Base-by-base conservation (phyloP, 2,888 invertebrate species). In the Carpatolechia fugitivella region DNA sequence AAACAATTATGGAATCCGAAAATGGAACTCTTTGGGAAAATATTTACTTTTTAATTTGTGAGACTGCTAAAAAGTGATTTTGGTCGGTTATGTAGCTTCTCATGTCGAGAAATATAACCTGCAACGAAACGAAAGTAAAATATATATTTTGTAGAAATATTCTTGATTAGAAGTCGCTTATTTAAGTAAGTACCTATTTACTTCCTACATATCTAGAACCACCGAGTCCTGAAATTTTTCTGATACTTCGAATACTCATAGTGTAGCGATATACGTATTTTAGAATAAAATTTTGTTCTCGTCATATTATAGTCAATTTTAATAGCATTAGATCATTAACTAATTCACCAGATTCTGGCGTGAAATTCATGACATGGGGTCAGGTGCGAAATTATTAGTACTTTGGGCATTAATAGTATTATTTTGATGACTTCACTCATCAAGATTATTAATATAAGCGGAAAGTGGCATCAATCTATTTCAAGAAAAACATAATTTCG, bases 261-360 rank as follows among this genome's bases (percentile, higher is more conserved):
- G 56, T n/a, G n/a, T n/a, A n/a, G n/a, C 66, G 57, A 65, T 64
- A 56, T 57, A 67, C 57, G 54, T 69, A 70, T 65, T 62, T 68
- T 72, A 69, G 67, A 64, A 60, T 67, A 70, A 68, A 64, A 64
- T 75, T 78, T 78, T 74, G 69, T 79, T 83, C 81, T 86, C 80
- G 85, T 87, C 86, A 84, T 74, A 74, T 74, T 73, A 68, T 86
- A 85, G 87, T 84, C 80, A 80, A 82, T 82, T 80, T 72, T 30
- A 40, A 30, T 51, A 51, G n/a, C 1, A 30, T 3, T 24, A 31
- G n/a, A 24, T 47, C n/a, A 11, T n/a, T 41, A 11, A 41, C 18
- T 4, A 5, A 13, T 13, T n/a, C n/a, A 36, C 3, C 11, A 2
- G 14, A 41, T 41, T n/a, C n/a, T n/a, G n/a, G n/a, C n/a, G n/a